Conservation (phyloP, 1,140 invertebrate genomes). For the Drosophila seguyi region DNA sequence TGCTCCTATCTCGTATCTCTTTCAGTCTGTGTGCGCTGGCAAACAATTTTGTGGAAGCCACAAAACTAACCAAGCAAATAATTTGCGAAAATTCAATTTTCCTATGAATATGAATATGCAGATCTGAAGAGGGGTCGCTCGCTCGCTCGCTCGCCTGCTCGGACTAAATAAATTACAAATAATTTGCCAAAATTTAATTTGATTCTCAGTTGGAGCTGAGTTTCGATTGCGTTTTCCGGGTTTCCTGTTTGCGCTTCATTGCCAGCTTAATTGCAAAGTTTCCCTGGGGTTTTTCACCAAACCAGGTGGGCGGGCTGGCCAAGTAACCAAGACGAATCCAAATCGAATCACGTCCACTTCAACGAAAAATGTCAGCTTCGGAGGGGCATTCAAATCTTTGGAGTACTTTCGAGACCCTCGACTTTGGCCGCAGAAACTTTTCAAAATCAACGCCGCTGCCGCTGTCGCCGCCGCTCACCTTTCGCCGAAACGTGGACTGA, state of each 20-base stretch:
- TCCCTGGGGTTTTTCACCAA: conserved; percentile 36
- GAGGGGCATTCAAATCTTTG: conserved; percentile 72
- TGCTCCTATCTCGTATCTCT: conserved; percentile 7
- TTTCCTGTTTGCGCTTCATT: conserved; percentile 65
- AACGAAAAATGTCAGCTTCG: conserved; percentile 71
- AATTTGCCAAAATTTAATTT: conserved; percentile 78
- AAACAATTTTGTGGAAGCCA: conserved; percentile 79
- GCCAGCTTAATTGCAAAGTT: conserved; percentile 74
- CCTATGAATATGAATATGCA: conserved; percentile 66
- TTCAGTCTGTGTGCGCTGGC: conserved; percentile 20
- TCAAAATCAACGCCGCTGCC: conserved; percentile 68
- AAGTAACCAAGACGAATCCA: conserved; percentile 65
- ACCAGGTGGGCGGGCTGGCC: conserved; percentile 10
- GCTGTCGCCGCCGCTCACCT: conserved; percentile 42
- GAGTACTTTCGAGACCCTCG: conserved; percentile 20
- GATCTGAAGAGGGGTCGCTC: conserved; percentile 13
- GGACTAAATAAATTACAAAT: conserved; percentile 64
- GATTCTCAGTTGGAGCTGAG: conserved; percentile 52
- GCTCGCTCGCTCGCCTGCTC: background rate
- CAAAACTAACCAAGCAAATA: conserved; percentile 82
- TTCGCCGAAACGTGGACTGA: conserved; percentile 62
- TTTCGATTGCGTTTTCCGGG: conserved; percentile 24
- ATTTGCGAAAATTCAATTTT: conserved; percentile 78
- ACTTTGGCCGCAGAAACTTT: conserved; percentile 54
- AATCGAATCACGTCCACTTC: conserved; percentile 78